These are phyloP conservation scores for Paracentrotus lividus DNA, from an alignment of 53 echinoderm and acorn worm genomes.

Conservation along the genomic window DNA sequence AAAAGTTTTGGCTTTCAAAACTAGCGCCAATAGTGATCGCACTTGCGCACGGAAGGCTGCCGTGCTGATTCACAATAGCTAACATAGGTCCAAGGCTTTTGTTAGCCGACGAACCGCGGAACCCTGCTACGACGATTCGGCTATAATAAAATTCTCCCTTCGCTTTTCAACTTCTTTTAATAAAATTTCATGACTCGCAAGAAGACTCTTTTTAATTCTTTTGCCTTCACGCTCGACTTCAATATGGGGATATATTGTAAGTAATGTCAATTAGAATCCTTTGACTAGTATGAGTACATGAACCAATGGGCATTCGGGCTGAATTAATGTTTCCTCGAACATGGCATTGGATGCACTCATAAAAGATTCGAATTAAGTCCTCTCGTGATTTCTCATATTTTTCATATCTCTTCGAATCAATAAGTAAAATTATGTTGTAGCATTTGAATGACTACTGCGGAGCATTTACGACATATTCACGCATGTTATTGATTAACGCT, in stretches of 20 bases:
- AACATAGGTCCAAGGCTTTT: slow-evolving; percentile 67
- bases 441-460: neutral
- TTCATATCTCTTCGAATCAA: neutral
- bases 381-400: neutral
- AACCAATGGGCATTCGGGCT: neutral
- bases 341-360: neutral
- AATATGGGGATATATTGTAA: neutral
- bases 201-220: neutral
- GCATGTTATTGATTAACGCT: neutral
- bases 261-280: neutral
- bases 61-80: slow-evolving; percentile 53
- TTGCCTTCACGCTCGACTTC: slow-evolving; percentile 29
- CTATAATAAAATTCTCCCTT: slow-evolving; percentile 45
- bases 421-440: neutral
- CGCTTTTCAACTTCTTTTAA: slow-evolving; percentile 34
- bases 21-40: slow-evolving; percentile 61
- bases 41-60: slow-evolving; percentile 47
- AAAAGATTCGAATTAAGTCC: neutral
- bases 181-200: neutral
- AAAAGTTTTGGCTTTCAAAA: slow-evolving; percentile 68
- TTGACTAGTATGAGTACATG: neutral
- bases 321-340: neutral
- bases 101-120: slow-evolving; percentile 39
- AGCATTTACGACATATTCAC: neutral
- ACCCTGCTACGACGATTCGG: slow-evolving; percentile 11